phyloP scores from a whole-genome alignment of 2,888 invertebrate species.

The Diplazon laetatorius region DNA sequence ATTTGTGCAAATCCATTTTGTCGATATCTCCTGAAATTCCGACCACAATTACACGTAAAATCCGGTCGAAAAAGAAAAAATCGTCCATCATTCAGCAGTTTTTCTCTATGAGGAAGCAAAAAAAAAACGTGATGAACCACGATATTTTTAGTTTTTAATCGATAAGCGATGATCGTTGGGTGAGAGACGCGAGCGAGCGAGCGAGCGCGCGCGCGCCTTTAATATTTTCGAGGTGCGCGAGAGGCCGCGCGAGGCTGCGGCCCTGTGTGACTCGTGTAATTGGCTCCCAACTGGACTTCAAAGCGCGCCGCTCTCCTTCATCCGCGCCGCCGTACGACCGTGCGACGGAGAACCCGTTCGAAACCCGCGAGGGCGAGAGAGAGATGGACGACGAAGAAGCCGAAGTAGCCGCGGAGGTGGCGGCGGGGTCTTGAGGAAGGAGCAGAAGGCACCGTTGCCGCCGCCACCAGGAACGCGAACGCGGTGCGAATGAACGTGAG shows the following conservation, averaged over 20 bases:
- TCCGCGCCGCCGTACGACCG: conserved; percentile 80
- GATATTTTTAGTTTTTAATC: conserved; percentile 79
- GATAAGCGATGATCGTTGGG: conserved; percentile 75
- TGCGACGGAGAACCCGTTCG: conserved; percentile 49
- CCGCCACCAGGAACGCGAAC: conserved; percentile 61
- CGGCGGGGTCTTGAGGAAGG: conserved; percentile 46
- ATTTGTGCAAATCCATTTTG: too few relatives aligned
- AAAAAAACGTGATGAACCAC: conserved; percentile 59
- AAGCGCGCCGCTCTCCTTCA: conserved; percentile 82
- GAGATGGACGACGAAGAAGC: conserved; percentile 17
- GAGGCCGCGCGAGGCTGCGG: conserved; percentile 73
- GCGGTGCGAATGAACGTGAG: conserved; percentile 63
- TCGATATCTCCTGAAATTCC: too few relatives aligned
- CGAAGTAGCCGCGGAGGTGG: conserved; percentile 43
- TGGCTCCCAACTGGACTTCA: conserved; percentile 83
- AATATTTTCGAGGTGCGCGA: conserved; percentile 74
- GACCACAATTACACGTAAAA: too few relatives aligned
- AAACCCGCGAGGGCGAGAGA: conserved; percentile 37
- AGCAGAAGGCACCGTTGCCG: conserved; percentile 62
- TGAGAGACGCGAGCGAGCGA: conserved; percentile 51
- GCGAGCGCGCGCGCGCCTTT: conserved; percentile 50
- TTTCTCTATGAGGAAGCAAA: too few relatives aligned
- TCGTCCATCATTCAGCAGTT: too few relatives aligned
- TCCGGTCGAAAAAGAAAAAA: too few relatives aligned
- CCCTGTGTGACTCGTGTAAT: conserved; percentile 83